Evolutionary conservation across 2,113 vertebrate species (phyloP), one percentile per base, ranked within the genome.

Genomic region (Amphiprion percula): DNA sequence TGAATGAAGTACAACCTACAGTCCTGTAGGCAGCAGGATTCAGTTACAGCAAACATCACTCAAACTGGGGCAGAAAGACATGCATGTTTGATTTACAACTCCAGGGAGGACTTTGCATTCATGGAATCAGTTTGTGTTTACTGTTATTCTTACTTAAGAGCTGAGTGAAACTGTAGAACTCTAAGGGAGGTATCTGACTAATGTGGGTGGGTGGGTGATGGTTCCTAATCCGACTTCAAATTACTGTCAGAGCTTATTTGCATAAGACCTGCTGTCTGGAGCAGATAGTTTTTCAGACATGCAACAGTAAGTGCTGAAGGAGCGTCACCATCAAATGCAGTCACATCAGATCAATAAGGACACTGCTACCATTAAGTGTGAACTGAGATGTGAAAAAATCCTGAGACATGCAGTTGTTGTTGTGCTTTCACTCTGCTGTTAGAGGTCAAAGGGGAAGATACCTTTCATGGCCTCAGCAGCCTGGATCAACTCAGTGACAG

Each of bases 391-490:
- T 15, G 1, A 7, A 10, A 16, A 60, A n/a, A 37, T 17, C 0
- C 11, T 14, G 5, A 16, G 26, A 15, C 30, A 14, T 63, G 21
- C 3, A 37, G 12, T 8, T 37, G 49, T 64, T 39, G 39, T 44
- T 37, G 5, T 44, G 37, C 3, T 62, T 24, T 15, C 12, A 28
- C 11, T 61, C 10, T 53, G 44, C 23, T n/a, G 5, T 56, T 41
- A 73, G 15, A 76, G 59, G 41, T 81, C 28, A 72, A 60, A 73
- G 47, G 23, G 67, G 10, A n/a, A 9, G 33, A 71, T 88, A 99
- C 98, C 98, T 94, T 99, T 99, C 98, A 99, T 99, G 93, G 98
- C 98, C 89, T 99, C 98, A 0, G 98, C 97, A 7, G 98, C 97
- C 91, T 99, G 98, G 92, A 99, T 99, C 87, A 99, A 97, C 90